phyloP scores from a whole-genome alignment of 2,113 vertebrate genomes.

The Amazona guildingii region DNA sequence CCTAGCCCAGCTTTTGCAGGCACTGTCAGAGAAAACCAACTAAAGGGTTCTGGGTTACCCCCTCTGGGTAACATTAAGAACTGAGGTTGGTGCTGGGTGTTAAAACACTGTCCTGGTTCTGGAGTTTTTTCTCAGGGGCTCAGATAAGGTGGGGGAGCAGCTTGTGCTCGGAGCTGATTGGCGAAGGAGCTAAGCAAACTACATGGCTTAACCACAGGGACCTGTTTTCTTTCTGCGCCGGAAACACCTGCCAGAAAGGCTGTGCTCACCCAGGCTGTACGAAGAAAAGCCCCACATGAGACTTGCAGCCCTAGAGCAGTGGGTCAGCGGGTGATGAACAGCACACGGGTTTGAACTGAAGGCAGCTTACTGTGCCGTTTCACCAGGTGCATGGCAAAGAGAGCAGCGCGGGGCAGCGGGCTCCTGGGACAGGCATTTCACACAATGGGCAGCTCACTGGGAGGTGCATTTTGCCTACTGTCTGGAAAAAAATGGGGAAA shows the following conservation, averaged over 20 bases:
- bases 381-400: neutral
- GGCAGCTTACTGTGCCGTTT: neutral
- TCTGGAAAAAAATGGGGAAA: neutral
- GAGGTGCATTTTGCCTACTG: neutral
- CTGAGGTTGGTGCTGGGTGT: neutral
- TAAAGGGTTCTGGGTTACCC: neutral
- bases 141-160: neutral
- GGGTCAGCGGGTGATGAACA: neutral
- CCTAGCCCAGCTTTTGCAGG: neutral
- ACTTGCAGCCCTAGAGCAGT: neutral
- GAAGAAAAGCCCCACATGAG: constrained; percentile 28
- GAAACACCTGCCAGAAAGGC: constrained; percentile 85
- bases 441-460: fast-evolving
- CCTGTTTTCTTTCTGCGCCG: constrained; percentile 80
- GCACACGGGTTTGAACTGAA: neutral
- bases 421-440: neutral
- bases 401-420: fast-evolving
- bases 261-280: neutral
- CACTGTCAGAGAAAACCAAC: neutral
- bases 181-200: neutral
- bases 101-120: neutral
- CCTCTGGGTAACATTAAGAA: neutral
- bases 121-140: neutral
- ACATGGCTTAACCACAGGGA: constrained; percentile 74
- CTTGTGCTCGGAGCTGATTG: neutral